phyloP scores from a whole-genome alignment of 2,113 vertebrate genomes.

The Sorex fumeus region DNA sequence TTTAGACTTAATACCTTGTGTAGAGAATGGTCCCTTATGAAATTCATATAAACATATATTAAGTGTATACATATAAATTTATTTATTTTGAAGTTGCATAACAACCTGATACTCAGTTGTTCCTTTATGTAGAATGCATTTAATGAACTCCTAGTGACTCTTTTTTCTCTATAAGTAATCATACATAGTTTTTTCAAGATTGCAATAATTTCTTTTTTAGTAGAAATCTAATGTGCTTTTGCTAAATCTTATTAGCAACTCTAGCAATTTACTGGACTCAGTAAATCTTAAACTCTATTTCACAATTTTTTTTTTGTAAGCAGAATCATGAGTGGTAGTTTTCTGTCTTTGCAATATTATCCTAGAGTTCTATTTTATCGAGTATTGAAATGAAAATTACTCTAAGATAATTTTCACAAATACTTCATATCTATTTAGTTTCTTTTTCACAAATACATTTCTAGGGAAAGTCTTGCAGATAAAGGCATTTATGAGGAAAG shows the following conservation, averaged over 20 bases:
- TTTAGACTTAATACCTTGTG: background rate
- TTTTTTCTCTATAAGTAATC: background rate
- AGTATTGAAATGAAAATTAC: background rate
- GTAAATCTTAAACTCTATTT: conserved; percentile 1
- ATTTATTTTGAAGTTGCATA: background rate
- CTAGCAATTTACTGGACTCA: too few species aligned
- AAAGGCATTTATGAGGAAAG: background rate
- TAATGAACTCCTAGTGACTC: background rate
- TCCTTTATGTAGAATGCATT: background rate
- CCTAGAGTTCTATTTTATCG: background rate
- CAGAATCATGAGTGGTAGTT: background rate
- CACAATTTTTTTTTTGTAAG: background rate
- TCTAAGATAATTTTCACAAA: background rate
- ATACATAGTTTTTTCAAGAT: background rate
- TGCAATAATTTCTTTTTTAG: background rate
- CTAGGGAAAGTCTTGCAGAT: background rate
- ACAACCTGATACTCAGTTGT: background rate
- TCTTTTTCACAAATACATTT: background rate
- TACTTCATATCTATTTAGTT: background rate
- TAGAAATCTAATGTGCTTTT: too few species aligned
- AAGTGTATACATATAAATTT: background rate
- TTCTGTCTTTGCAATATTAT: background rate
- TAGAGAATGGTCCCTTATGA: background rate
- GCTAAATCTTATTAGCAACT: too few species aligned
- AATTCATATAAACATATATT: background rate